Conservation (phyloP, 2,888 invertebrate species). For the Byasa hedistus region DNA sequence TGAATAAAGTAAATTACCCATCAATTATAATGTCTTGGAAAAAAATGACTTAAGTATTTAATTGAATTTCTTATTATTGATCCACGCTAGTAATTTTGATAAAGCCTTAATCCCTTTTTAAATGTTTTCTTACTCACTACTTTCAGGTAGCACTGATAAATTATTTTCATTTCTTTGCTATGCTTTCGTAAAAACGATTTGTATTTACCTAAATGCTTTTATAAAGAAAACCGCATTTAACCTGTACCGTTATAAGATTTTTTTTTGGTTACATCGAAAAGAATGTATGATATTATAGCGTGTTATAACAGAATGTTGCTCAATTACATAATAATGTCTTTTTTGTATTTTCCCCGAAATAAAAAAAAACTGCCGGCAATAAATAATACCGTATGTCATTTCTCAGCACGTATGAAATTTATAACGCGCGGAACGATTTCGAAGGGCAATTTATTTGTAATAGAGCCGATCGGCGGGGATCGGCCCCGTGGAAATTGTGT, state of each 20-base stretch:
- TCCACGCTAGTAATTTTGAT: too few species aligned
- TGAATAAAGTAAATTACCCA: too few species aligned
- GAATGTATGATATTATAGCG: slow-evolving; percentile 43
- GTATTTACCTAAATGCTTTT: too few species aligned
- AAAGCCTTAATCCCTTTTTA: too few species aligned
- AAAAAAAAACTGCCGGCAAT: slow-evolving; percentile 68
- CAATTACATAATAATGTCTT: slow-evolving; percentile 78
- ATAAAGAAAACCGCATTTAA: too few species aligned
- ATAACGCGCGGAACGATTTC: slow-evolving; percentile 73
- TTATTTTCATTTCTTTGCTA: too few species aligned
- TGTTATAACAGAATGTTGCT: slow-evolving; percentile 65
- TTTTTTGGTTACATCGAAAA: slow-evolving; percentile 1
- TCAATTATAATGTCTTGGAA: too few species aligned
- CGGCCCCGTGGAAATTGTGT: slow-evolving; percentile 42
- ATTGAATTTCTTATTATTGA: too few species aligned
- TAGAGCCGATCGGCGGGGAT: slow-evolving; percentile 62
- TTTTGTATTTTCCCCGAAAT: slow-evolving; percentile 70
- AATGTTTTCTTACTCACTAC: too few species aligned
- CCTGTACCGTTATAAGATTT: neutral
- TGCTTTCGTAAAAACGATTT: too few species aligned
- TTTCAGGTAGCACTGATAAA: too few species aligned
- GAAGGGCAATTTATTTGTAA: slow-evolving; percentile 79
- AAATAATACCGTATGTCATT: slow-evolving; percentile 80
- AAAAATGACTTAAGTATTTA: too few species aligned
- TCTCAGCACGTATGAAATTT: slow-evolving; percentile 81